Evolutionary conservation across 1,140 invertebrate species (phyloP).

Genomic region (Euglossa dilemma): DNA sequence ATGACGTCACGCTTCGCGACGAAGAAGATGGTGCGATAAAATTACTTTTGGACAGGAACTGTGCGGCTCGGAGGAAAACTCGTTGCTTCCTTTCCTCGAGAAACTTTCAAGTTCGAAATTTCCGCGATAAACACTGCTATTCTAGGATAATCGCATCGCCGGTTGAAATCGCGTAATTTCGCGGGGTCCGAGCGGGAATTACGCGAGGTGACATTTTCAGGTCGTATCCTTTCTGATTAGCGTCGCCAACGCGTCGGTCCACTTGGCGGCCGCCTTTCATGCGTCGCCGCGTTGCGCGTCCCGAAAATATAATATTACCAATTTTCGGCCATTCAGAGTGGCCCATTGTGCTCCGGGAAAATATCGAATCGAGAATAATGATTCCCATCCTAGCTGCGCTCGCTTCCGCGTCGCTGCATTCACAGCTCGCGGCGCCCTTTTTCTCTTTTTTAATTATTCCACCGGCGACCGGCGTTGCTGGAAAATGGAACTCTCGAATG

Average conservation of each 20-base stretch:
- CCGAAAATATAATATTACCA: slow-evolving; percentile 51
- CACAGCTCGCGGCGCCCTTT: not conserved
- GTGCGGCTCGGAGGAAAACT: not conserved
- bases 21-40: not conserved
- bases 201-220: slow-evolving; percentile 25
- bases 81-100: not conserved
- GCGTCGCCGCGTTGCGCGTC: not conserved
- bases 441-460: slow-evolving; percentile 40
- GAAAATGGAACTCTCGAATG: not conserved
- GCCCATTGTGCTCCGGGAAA: slow-evolving; percentile 21
- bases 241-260: not conserved
- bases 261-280: not conserved
- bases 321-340: slow-evolving; percentile 41
- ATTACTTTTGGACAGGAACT: not conserved
- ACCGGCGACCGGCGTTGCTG: no score
- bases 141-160: not conserved
- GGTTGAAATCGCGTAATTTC: slow-evolving; percentile 9
- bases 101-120: not conserved
- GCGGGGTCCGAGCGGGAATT: not conserved
- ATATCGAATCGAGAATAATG: slow-evolving; percentile 46
- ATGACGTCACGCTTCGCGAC: not conserved
- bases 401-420: not conserved
- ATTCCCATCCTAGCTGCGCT: not conserved
- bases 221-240: slow-evolving; percentile 43
- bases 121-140: not conserved